phyloP scores from a whole-genome alignment of 2,113 vertebrate genomes.

The Morone saxatilis region DNA sequence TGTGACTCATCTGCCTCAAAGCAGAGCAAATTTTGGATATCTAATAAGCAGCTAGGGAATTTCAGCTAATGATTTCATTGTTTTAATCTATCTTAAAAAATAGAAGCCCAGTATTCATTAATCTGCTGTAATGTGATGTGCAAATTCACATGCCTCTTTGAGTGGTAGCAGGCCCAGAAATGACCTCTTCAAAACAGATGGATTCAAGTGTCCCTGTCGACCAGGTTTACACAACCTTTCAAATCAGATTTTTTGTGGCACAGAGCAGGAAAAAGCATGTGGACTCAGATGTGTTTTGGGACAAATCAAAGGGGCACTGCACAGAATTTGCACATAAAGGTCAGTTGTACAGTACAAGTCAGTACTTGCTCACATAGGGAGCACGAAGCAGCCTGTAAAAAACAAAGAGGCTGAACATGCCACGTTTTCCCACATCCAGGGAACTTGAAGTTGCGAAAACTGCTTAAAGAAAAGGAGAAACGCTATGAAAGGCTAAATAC shows the following conservation, averaged over 20 bases:
- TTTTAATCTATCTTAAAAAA: conserved; percentile 53
- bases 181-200: neutral
- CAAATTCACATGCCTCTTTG: neutral
- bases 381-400: neutral
- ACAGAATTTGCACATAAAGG: neutral
- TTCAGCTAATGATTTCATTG: conserved; percentile 46
- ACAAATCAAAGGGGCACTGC: neutral
- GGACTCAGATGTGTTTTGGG: neutral
- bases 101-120: conserved; percentile 3
- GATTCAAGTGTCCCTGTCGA: neutral
- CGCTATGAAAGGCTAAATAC: too few species aligned
- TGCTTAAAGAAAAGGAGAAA: too few species aligned
- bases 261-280: too few species aligned
- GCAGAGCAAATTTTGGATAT: conserved; percentile 64
- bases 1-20: conserved; percentile 63
- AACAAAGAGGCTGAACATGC: neutral
- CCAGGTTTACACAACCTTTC: neutral
- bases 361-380: neutral
- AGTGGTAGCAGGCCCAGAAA: neutral
- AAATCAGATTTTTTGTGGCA: neutral
- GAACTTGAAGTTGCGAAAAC: neutral
- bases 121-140: neutral
- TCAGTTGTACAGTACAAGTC: neutral
- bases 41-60: conserved; percentile 62
- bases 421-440: neutral